phyloP scores from a whole-genome alignment of 2,797 vertebrate genomes.

The Spheniscus humboldti region DNA sequence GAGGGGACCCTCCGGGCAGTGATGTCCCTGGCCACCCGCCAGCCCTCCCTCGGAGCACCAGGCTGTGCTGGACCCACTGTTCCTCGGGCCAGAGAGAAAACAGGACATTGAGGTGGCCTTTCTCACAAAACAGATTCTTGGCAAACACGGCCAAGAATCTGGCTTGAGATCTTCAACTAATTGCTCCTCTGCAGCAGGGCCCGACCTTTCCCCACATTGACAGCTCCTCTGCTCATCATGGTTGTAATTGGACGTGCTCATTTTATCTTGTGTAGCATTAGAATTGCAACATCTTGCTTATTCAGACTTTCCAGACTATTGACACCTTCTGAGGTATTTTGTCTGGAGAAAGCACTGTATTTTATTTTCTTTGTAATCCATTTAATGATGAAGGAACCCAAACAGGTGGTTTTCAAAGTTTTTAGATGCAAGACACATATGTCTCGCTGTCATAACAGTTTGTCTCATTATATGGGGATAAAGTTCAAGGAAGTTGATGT shows the following conservation, averaged over 20 bases:
- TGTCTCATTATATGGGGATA: conserved; percentile 28
- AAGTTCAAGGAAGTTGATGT: conserved; percentile 23
- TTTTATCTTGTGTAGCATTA: rapidly evolving
- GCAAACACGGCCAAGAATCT: background rate
- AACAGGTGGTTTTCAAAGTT: conserved; percentile 56
- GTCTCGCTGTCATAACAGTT: conserved; percentile 43
- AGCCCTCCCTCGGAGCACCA: background rate
- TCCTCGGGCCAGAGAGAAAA: background rate
- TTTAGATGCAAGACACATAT: conserved; percentile 15
- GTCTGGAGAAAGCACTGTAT: conserved; percentile 23
- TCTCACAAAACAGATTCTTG: too few relatives aligned
- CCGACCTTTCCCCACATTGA: background rate
- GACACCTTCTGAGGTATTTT: background rate
- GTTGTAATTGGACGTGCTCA: rapidly evolving
- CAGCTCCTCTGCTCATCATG: background rate
- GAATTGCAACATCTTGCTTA: background rate
- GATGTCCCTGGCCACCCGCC: background rate
- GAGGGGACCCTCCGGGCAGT: rapidly evolving
- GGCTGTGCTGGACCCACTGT: rapidly evolving
- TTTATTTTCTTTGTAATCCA: conserved; percentile 50
- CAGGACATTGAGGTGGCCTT: too few relatives aligned
- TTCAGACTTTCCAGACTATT: background rate
- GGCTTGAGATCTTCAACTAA: background rate
- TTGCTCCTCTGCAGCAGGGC: background rate
- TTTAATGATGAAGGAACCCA: conserved; percentile 54